Evolutionary conservation across 2,888 invertebrate genomes (phyloP), one percentile per base, ranked within the genome.

Genomic region (Globia sparganii): DNA sequence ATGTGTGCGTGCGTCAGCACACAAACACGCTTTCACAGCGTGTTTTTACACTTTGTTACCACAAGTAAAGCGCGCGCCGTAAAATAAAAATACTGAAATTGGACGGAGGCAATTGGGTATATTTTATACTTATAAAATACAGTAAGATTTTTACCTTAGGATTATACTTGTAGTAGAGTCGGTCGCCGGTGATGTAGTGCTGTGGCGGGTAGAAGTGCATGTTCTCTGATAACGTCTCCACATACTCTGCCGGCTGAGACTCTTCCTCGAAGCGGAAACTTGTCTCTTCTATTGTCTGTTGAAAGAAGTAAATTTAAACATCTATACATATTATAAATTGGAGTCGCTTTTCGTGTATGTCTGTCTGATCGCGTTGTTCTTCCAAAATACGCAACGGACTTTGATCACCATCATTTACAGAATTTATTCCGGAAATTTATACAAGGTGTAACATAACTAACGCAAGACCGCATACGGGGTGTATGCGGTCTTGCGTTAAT

Each of bases 181-280:
- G 97, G 62, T 97, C 97, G 0, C 99, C 99, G 0, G 98, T 98
- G 75, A 99, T 97, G 91, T 98, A 98, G 93, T 99, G 98, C 86
- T 97, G 97, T 0, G 98, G 97, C 0, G 98, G 97, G 94, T 97
- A 99, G 90, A 97, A 97, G 86, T 98, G 98, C 98, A 99, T 98
- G 88, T 97, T 97, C 90, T 98, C 97, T 4, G 97, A 97, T 18
- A 99, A 89, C 53, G 97, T 97, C 94, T 98, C 98, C 0, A 99
- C 99, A 90, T 98, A 98, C 72, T 98, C 98, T 0, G 97, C 96
- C 0, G 99, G 97, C 62, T 97, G 97, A 1, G 97, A 97, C 90
- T 98, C 98, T 67, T 98, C 97, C 64, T 97, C 97, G 92, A 98
- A 98, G 61, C 97, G 97, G 93, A 98, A 98, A 80, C 97, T 97